Evolutionary conservation across 2,888 invertebrate genomes (phyloP).

Genomic region (Lasioglossum figueresi): DNA sequence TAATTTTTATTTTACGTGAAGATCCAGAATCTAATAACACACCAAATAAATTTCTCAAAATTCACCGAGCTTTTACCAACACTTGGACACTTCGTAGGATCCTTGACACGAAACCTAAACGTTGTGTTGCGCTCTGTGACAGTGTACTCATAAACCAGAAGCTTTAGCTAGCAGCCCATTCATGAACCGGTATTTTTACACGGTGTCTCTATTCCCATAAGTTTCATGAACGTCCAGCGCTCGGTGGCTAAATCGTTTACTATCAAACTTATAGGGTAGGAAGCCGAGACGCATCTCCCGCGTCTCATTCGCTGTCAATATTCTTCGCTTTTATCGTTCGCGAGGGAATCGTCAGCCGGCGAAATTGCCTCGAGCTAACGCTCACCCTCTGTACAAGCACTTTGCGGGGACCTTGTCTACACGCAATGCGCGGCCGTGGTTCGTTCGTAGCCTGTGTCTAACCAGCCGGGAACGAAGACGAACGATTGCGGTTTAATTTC

Average conservation of each 20-base stretch:
- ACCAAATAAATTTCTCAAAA: background rate
- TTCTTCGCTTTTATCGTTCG: background rate
- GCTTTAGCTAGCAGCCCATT: background rate
- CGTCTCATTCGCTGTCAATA: constrained; percentile 13
- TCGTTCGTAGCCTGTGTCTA: background rate
- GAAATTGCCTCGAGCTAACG: constrained; percentile 7
- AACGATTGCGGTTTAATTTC: constrained; percentile 17
- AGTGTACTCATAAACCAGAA: background rate
- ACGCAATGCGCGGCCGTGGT: background rate
- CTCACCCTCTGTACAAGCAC: background rate
- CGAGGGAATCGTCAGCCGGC: background rate
- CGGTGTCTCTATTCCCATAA: background rate
- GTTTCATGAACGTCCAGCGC: background rate
- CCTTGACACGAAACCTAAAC: background rate
- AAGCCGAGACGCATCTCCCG: background rate
- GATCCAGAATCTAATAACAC: background rate
- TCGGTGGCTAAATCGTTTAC: background rate
- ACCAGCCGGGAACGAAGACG: constrained; percentile 7
- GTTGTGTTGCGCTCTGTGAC: background rate
- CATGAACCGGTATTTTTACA: background rate
- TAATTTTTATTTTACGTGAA: background rate
- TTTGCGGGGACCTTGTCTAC: background rate
- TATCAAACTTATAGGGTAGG: background rate
- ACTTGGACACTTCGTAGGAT: background rate
- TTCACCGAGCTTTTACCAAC: background rate